These are phyloP conservation scores for Caradrina kadenii DNA, from an alignment of 2,888 invertebrate genomes.

Conservation along the genomic window DNA sequence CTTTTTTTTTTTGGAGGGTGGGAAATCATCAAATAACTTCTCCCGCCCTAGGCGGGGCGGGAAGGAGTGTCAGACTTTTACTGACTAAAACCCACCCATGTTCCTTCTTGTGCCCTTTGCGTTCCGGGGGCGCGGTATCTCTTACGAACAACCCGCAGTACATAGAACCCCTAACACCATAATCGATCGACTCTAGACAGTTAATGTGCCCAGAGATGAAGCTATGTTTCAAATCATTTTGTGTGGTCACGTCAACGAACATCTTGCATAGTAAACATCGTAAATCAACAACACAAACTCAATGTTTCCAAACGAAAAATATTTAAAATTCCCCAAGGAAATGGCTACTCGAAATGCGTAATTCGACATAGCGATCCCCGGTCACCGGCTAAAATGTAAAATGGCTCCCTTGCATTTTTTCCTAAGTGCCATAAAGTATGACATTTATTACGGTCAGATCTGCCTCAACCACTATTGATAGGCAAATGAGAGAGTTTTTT, in stretches of 20 bases:
- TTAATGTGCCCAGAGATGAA: conserved; percentile 13
- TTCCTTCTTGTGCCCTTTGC: too few species aligned
- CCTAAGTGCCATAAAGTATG: conserved; percentile 90
- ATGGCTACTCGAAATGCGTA: conserved; percentile 86
- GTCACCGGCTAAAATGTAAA: conserved; percentile 89
- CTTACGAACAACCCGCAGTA: too few species aligned
- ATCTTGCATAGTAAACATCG: conserved; percentile 59
- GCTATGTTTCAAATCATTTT: conserved; percentile 28
- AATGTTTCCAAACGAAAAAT: conserved; percentile 66
- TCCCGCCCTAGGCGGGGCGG: too few species aligned
- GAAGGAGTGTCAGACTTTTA: too few species aligned
- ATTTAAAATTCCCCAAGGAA: conserved; percentile 86
- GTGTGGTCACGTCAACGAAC: conserved; percentile 33
- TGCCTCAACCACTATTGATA: conserved; percentile 90
- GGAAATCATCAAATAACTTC: too few species aligned
- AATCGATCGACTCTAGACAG: neutral
- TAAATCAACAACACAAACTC: conserved; percentile 66
- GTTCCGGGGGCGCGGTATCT: too few species aligned
- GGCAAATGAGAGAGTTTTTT: conserved; percentile 91
- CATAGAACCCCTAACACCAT: too few species aligned
- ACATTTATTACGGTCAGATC: conserved; percentile 91
- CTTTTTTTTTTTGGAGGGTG: too few species aligned
- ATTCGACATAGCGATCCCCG: conserved; percentile 87
- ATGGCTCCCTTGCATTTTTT: conserved; percentile 90
- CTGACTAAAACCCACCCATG: too few species aligned